phyloP scores from a whole-genome alignment of 2,888 invertebrate species.

The Drosophila limbata region DNA sequence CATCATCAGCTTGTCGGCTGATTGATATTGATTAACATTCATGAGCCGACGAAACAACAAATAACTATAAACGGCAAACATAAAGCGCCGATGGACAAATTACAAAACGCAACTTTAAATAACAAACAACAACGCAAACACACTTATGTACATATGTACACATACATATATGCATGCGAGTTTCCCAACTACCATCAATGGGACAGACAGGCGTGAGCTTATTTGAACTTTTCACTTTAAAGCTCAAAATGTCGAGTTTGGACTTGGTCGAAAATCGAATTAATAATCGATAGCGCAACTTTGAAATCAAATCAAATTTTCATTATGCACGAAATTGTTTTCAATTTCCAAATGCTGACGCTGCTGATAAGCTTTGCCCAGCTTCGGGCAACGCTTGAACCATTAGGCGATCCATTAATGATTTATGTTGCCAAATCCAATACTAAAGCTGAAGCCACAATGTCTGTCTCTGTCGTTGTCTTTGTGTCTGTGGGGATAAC shows the following conservation, averaged over 20 bases:
- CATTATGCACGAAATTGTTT: slow-evolving; percentile 56
- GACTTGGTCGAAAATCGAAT: slow-evolving; percentile 47
- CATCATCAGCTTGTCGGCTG: slow-evolving; percentile 62
- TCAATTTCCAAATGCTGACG: slow-evolving; percentile 42
- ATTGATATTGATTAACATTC: slow-evolving; percentile 74
- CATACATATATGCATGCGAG: slow-evolving; percentile 32
- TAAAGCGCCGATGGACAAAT: slow-evolving; percentile 61
- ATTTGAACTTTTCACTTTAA: slow-evolving; percentile 51
- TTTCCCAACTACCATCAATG: slow-evolving; percentile 51
- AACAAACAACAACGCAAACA: slow-evolving; percentile 26
- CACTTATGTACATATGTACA: slow-evolving; percentile 2
- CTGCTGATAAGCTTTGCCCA: slow-evolving; percentile 44
- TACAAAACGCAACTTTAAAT: slow-evolving; percentile 62
- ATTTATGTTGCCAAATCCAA: slow-evolving; percentile 68
- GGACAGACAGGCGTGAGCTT: slow-evolving; percentile 31
- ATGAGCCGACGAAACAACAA: slow-evolving; percentile 50
- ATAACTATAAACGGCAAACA: slow-evolving; percentile 28
- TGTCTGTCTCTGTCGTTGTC: slow-evolving; percentile 8
- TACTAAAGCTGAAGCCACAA: slow-evolving; percentile 11
- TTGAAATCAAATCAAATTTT: slow-evolving; percentile 54
- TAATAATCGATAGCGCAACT: slow-evolving; percentile 59
- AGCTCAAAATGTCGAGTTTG: slow-evolving; percentile 37
- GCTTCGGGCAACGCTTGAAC: slow-evolving; percentile 23
- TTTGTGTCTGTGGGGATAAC: slow-evolving; percentile 11
- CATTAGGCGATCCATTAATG: slow-evolving; percentile 58